phyloP scores from a whole-genome alignment of 2,113 vertebrate species.

The Zosterops japonicus region DNA sequence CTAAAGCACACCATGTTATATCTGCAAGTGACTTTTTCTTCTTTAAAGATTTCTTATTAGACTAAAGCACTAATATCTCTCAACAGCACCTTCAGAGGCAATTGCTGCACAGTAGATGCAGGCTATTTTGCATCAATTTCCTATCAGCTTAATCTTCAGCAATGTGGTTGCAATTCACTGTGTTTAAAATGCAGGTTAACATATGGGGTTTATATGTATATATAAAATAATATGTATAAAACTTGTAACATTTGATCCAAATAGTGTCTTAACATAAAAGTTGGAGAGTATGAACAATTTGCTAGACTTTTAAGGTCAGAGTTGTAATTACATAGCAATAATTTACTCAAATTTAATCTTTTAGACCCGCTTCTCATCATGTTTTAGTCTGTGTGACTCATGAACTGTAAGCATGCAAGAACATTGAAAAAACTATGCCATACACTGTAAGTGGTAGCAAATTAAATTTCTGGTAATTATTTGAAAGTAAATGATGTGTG shows the following conservation, averaged over 20 bases:
- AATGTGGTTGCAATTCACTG: neutral
- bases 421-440: neutral
- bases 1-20: neutral
- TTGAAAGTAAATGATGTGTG: neutral
- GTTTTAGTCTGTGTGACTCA: slow-evolving; percentile 14
- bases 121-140: neutral
- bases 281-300: neutral
- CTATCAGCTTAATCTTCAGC: neutral
- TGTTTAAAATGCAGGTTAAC: neutral
- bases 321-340: slow-evolving; percentile 20
- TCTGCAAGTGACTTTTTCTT: neutral
- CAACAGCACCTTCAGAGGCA: neutral
- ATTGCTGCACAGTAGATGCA: neutral
- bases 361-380: neutral
- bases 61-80: neutral
- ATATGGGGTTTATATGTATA: accelerated
- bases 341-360: slow-evolving; percentile 44
- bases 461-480: neutral
- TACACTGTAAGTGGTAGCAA: neutral
- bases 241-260: neutral
- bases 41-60: neutral
- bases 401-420: neutral
- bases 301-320: slow-evolving; percentile 37
- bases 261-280: neutral
- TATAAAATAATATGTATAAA: neutral